A percentile compares a stretch with the other conserved stretches of the same genome.
Evolutionary conservation across 2,113 vertebrate species (phyloP).

Genomic region (Ammodytes marinus): DNA sequence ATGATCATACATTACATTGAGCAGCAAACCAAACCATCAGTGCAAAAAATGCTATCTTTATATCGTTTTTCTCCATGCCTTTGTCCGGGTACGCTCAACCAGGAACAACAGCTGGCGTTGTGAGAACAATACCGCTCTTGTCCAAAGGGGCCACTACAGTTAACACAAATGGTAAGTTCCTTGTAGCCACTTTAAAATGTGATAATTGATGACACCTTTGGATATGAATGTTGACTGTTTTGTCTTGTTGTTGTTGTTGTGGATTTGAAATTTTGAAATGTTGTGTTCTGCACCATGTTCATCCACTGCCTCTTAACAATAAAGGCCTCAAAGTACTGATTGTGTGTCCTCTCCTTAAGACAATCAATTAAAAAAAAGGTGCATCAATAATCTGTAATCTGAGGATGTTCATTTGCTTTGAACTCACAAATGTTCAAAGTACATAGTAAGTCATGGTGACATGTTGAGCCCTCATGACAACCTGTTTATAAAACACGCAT

Average conservation of each 20-base stretch:
- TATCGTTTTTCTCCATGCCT: no score
- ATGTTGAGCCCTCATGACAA: constrained; percentile 28
- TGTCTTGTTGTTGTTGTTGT: background rate
- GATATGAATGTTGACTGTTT: background rate
- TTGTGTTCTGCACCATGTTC: no score
- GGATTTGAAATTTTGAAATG: background rate
- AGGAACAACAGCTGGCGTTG: no score
- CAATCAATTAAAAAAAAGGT: background rate
- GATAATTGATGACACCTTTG: background rate
- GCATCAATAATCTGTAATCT: background rate
- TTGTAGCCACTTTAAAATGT: no score
- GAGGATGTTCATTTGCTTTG: constrained; percentile 22
- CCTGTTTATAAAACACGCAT: constrained; percentile 23
- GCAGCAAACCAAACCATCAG: no score
- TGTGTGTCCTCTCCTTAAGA: background rate
- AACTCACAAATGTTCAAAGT: constrained; percentile 11
- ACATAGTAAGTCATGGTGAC: background rate
- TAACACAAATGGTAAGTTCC: no score
- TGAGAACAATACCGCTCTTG: no score
- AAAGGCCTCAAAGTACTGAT: background rate
- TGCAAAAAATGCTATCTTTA: no score
- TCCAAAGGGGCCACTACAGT: no score
- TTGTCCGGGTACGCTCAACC: no score
- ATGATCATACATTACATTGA: no score
- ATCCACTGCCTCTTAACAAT: background rate